Evolutionary conservation across 2,797 vertebrate species (phyloP), one percentile per base, ranked within the genome.

Genomic region (Erethizon dorsatum): DNA sequence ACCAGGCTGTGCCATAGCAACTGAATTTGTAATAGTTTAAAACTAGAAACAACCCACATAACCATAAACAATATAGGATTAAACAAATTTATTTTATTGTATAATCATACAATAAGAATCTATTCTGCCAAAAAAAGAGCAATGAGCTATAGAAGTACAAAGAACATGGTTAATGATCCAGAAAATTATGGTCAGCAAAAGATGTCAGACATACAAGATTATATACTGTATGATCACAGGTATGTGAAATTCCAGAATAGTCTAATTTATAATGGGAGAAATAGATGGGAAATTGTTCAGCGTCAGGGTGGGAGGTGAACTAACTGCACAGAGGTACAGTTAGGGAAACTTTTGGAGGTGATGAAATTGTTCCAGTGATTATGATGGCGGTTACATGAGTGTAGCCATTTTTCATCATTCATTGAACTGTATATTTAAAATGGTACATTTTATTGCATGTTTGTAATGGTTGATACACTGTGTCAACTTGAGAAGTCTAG

Each of bases 231-330:
- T 17, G 33, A 63, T 28, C 75, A 31, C 57, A 83, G 31, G 24
- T 83, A 73, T 14, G 83, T 69, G 18, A 88, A 88, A 80, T 88
- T 88, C 22, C 15, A 90, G 33, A 87, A 89, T 90, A 92, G 14
- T 33, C 26, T 89, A 37, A 65, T 54, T 45, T 50, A 59, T 14
- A 45, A 6, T 61, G 41, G 22, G 26, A 61, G 57, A 77, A 71
- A 61, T 87, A 65, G 41, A 59, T 59, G 45, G 33, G 4, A 82
- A 13, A 17, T 69, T 77, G 67, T 33, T 54, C 80, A 59, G 5
- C 22, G 20, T 20, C 18, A 88, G 41, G 28, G 2, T n/a, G 15
- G 5, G 22, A 50, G 57, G 13, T 50, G 7, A 67, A 79, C 67
- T 91, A 50, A 87, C 31, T 65, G 24, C 26, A 50, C 17, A 18